phyloP scores from a whole-genome alignment of 2,113 vertebrate genomes.

The Clarias macrocephalus region DNA sequence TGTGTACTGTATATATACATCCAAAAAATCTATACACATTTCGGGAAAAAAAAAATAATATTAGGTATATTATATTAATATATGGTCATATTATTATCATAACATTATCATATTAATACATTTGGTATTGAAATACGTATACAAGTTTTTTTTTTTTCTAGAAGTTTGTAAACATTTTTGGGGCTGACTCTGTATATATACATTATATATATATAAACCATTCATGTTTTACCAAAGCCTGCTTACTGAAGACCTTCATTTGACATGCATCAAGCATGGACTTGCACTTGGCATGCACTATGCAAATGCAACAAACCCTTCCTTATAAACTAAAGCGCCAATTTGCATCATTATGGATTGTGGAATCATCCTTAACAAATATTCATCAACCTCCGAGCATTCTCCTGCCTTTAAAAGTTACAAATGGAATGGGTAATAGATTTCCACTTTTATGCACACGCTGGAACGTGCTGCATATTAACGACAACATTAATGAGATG shows the following conservation, averaged over 20 bases:
- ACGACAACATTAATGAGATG: constrained; percentile 62
- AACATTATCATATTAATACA: too few relatives aligned
- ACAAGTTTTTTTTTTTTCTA: too few relatives aligned
- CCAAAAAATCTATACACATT: too few relatives aligned
- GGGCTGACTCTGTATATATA: too few relatives aligned
- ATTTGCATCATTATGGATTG: constrained; percentile 42
- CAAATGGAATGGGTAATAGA: constrained; percentile 55
- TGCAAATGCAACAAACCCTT: constrained; percentile 40
- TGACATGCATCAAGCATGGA: constrained; percentile 4
- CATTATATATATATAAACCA: background rate
- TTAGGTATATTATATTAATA: too few relatives aligned
- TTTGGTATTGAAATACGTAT: too few relatives aligned
- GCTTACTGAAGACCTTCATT: background rate
- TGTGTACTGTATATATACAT: too few relatives aligned
- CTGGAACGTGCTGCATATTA: constrained; percentile 52
- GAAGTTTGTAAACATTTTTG: too few relatives aligned
- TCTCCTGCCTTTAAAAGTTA: constrained; percentile 53
- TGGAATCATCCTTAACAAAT: constrained; percentile 52
- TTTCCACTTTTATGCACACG: constrained; percentile 39
- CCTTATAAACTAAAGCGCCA: constrained; percentile 44
- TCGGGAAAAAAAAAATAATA: too few relatives aligned
- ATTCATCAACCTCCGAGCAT: constrained; percentile 48
- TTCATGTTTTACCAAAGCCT: background rate
- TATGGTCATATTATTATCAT: too few relatives aligned
- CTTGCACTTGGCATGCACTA: constrained; percentile 32